A percentile compares a stretch with the other conserved stretches of the same genome.
phyloP scores from a whole-genome alignment of 1,140 invertebrate genomes.

The Aradophagus sp. region DNA sequence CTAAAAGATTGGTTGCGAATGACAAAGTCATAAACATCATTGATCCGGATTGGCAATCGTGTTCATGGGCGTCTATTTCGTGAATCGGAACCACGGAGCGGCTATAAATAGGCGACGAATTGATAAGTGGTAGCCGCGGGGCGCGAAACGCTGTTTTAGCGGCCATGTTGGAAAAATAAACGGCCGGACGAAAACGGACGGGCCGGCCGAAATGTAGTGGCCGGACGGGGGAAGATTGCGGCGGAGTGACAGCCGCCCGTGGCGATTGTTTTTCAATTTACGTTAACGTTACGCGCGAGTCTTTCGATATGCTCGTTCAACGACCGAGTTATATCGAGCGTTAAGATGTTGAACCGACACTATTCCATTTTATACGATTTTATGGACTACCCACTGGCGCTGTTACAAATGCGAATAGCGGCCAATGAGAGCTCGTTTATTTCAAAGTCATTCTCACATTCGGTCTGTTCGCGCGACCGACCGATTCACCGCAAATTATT shows the following conservation, averaged over 20 bases:
- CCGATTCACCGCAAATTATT: no score
- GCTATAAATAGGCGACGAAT: conserved; percentile 71
- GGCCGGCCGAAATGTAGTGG: conserved; percentile 61
- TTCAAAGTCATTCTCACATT: conserved; percentile 30
- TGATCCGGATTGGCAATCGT: conserved; percentile 43
- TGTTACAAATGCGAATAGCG: conserved; percentile 27
- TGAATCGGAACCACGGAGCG: conserved; percentile 40
- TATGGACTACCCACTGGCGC: conserved; percentile 59
- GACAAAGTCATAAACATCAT: conserved; percentile 40
- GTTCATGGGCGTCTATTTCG: conserved; percentile 43
- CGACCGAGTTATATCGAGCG: conserved; percentile 68
- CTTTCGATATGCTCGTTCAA: conserved; percentile 71
- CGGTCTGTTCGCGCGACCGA: conserved; percentile 5
- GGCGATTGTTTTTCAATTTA: conserved; percentile 73
- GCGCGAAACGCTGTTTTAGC: conserved; percentile 66
- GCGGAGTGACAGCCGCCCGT: conserved; percentile 70
- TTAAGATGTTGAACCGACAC: conserved; percentile 59
- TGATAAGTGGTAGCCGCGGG: conserved; percentile 64
- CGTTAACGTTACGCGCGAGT: conserved; percentile 68
- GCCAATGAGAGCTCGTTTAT: conserved; percentile 33
- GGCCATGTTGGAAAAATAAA: conserved; percentile 64
- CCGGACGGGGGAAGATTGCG: conserved; percentile 61
- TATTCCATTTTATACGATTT: conserved; percentile 71
- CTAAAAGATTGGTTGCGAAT: conserved; percentile 18
- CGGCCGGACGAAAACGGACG: conserved; percentile 69